Conservation (phyloP, 2,113 vertebrate genomes). For the Stigmatopora nigra region DNA sequence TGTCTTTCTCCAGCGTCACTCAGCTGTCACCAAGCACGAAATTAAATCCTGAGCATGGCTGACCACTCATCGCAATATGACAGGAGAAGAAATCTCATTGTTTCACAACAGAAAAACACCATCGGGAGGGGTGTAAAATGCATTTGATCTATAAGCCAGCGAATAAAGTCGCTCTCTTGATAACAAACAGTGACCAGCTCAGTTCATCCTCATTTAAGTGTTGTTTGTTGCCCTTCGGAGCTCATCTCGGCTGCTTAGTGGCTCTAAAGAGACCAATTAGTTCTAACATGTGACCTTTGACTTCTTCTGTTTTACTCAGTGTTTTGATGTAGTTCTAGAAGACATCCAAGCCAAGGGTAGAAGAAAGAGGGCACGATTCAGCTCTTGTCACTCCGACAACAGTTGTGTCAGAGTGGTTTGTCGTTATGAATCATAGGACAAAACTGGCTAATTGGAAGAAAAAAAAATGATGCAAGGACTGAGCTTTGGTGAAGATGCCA, state of each 20-base stretch:
- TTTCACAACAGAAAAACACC: neutral
- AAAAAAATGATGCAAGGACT: neutral
- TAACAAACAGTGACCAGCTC: constrained; percentile 3
- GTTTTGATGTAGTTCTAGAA: constrained; percentile 11
- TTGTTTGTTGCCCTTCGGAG: neutral
- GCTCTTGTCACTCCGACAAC: constrained; percentile 23
- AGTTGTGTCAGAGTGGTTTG: constrained; percentile 11
- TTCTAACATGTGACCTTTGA: constrained; percentile 10
- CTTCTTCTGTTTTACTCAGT: constrained; percentile 4
- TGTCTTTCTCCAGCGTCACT: constrained; percentile 43
- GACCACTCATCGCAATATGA: constrained; percentile 37
- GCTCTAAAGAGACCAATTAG: neutral
- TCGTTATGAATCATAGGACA: neutral
- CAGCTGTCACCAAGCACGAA: constrained; percentile 40
- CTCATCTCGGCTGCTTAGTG: neutral
- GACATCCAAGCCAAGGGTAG: neutral
- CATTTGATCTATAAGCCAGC: neutral
- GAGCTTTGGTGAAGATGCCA: neutral
- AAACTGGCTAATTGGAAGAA: neutral
- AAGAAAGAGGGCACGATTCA: constrained; percentile 17
- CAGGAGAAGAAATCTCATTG: constrained; percentile 16
- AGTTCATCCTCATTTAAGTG: neutral
- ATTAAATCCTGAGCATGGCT: constrained; percentile 22
- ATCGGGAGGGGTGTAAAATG: neutral
- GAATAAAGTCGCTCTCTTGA: constrained; percentile 19